Conservation (phyloP, 2,113 vertebrate genomes). For the Saccopteryx bilineata region DNA sequence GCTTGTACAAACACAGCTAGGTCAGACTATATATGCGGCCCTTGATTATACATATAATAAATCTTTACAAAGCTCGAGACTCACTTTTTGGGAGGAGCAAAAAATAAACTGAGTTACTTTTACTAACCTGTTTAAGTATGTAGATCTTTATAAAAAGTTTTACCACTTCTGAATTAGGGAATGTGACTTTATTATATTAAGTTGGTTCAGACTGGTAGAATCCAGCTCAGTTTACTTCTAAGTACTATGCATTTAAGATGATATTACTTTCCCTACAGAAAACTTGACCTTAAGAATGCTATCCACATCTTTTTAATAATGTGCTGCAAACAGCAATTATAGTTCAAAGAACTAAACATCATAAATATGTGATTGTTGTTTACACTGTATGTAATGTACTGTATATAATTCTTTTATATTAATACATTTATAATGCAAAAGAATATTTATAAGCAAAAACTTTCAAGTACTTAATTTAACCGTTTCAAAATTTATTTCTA, state of each 20-base stretch:
- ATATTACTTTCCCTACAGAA: constrained; percentile 47
- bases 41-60: background rate
- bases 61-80: constrained; percentile 37
- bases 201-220: constrained; percentile 21
- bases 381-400: background rate
- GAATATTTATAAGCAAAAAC: constrained; percentile 39
- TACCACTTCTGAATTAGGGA: constrained; percentile 12
- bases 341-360: constrained; percentile 51
- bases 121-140: background rate
- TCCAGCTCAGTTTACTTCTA: constrained; percentile 50
- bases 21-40: background rate
- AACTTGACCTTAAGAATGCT: background rate
- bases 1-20: background rate
- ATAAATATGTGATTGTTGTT: background rate
- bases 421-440: constrained; percentile 48
- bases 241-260: constrained; percentile 5
- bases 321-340: constrained; percentile 27
- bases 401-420: constrained; percentile 1
- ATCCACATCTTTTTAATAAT: constrained; percentile 44
- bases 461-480: constrained; percentile 12
- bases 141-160: constrained; percentile 39
- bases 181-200: constrained; percentile 51
- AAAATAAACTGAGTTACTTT: constrained; percentile 31
- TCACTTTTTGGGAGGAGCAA: background rate
- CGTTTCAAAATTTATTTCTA: constrained; percentile 46